Base-by-base conservation (phyloP, 2,113 vertebrate species). In the Perca fluviatilis region DNA sequence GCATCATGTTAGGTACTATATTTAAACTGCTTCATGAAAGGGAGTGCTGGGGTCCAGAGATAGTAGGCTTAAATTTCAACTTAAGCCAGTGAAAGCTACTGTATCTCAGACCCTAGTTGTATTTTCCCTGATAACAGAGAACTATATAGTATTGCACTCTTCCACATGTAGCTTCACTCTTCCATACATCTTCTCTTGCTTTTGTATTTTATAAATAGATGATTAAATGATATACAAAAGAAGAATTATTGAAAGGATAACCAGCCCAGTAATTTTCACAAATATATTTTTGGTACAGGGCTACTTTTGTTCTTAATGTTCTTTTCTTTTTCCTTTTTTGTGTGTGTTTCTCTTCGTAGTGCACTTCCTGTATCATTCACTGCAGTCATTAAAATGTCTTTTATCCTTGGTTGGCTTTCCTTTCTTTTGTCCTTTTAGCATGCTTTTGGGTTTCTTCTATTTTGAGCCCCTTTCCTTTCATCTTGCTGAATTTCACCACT, bases 371-470 rank as follows among this genome's bases (percentile, higher is more conserved):
- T 97, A 95, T 93, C 94, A 94, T 94, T 93, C 88, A 96, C 94
- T 94, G 94, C 95, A 95, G 88, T 89, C 91, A 99, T 98, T 99
- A 99, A 99, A 96, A 88, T 85, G 82, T 90, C 82, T 93, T 95
- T 92, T 95, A 94, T 95, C 96, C 95, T 91, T 93, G 88, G 93
- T 92, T 94, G 86, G 62, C 0, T 68, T 90, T 91, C 69, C 82
- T 91, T 91, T 80, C 81, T 92, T 89, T 91, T 82, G 23, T 93
- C 75, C 27, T 84, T 83, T 85, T 33, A 87, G 90, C 90, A 92
- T 92, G 88, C 40, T 43, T 77, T 53, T 79, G 56, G 27, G 25
- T 88, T 88, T 72, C 47, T 72, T 78, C 73, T 70, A 27, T 79
- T 72, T 78, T 33, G 65, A 54, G 57, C 71, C 2, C 47, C 81